Evolutionary conservation across 2,113 vertebrate genomes (phyloP).

Genomic region (Arvicanthis niloticus): DNA sequence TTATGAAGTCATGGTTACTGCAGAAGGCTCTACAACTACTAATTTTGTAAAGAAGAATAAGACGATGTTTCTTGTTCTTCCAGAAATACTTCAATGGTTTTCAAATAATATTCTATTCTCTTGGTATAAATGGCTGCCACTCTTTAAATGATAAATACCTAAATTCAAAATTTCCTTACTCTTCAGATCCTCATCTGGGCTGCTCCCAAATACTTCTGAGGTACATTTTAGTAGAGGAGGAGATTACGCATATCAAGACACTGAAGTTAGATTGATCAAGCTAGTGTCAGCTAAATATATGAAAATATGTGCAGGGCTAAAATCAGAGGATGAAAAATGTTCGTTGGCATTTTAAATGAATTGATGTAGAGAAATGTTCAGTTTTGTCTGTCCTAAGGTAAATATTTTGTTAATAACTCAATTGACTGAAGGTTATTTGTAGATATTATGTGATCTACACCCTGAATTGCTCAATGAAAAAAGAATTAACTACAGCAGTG

Average conservation of each 20-base stretch:
- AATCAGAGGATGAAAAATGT: not conserved
- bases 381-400: not conserved
- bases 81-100: not conserved
- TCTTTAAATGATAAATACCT: not conserved
- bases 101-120: not conserved
- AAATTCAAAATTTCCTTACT: not conserved
- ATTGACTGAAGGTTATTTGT: not conserved
- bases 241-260: not conserved
- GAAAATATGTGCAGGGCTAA: not conserved
- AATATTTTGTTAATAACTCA: conserved; percentile 1
- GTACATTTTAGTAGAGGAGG: not conserved
- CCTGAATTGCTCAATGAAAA: not conserved
- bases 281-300: not conserved
- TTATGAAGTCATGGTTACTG: not conserved
- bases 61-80: not conserved
- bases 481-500: not conserved
- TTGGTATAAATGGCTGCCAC: not conserved
- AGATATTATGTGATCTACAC: not conserved
- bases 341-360: not conserved
- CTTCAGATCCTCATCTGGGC: not conserved
- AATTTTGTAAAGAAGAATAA: not conserved
- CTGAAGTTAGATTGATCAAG: not conserved
- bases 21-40: not conserved
- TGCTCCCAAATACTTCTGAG: not conserved
- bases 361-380: not conserved